Evolutionary conservation across 2,113 vertebrate species (phyloP), one percentile per base, ranked within the genome.

Genomic region (Centropus unirufus): DNA sequence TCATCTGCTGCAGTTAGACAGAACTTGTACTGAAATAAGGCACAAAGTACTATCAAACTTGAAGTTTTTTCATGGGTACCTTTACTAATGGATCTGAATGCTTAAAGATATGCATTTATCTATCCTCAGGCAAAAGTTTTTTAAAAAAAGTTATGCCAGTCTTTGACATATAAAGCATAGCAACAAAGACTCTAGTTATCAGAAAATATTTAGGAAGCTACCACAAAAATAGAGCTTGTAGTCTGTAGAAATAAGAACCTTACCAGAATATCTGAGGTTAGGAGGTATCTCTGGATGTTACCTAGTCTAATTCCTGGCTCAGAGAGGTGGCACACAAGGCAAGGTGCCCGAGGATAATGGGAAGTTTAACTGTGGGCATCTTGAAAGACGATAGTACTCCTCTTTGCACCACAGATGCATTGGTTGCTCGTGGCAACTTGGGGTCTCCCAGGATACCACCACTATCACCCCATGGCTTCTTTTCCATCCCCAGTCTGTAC

Each of bases 301-400:
- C 11, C 18, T 70, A 20, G 15, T 64, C 46, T 12, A 64, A 9
- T 23, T 9, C 11, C 51, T 58, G 32, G 3, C 20, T 84, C 55
- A 83, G 52, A 76, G 39, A 10, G 6, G 3, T 86, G 21, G 6
- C 1, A 0, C 24, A 63, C 8, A 83, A 72, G 30, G 26, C 9
- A 17, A 7, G 1, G 19, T 40, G 13, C 21, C 30, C 19, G 36
- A 68, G 44, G 22, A 39, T 9, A 73, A 12, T 0, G 2, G 4
- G 8, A 19, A 46, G 6, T 51, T 67, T 39, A 27, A 40, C 11
- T 57, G 7, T 59, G 68, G 81, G 12, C 8, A 49, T 52, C 49
- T 47, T 49, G 46, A 69, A 39, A 22, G 14, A 59, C 26, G 1
- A 11, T 11, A 58, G 63, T 15, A 8, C 2, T 4, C 6, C 12